Percentiles rank a stretch among this genome's conserved stretches.
Conservation (phyloP, 2,797 vertebrate genomes). For the Pitangus sulphuratus region DNA sequence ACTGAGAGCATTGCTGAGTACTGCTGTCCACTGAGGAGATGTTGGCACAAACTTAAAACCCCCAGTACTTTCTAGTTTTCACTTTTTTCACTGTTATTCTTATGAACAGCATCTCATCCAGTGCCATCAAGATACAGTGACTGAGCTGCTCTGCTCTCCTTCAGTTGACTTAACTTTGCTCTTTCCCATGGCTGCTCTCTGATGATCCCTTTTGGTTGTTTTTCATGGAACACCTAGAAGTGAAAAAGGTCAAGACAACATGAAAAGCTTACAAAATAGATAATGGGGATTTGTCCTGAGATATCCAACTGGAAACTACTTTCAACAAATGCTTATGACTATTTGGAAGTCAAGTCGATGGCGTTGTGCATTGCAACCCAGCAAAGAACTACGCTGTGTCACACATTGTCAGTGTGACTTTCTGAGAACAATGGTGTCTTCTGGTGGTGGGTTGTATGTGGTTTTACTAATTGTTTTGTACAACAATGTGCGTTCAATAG, state of each 20-base stretch:
- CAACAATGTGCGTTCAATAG: neutral
- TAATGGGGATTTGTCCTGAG: neutral
- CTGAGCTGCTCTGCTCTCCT: neutral
- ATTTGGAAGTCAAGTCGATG: neutral
- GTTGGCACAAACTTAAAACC: neutral
- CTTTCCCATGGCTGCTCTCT: neutral
- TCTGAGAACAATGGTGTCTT: neutral
- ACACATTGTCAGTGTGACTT: neutral
- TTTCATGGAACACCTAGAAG: neutral
- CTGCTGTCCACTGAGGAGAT: neutral
- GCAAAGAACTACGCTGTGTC: neutral
- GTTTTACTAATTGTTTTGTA: neutral
- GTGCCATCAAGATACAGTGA: neutral
- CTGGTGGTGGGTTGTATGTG: neutral
- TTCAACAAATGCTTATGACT: neutral
- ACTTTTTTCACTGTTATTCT: neutral
- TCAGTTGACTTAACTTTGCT: neutral
- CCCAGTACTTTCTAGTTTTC: neutral
- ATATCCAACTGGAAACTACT: neutral
- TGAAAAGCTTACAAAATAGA: neutral
- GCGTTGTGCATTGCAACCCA: neutral
- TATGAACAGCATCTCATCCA: neutral
- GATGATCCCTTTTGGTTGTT: neutral
- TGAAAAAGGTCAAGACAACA: neutral
- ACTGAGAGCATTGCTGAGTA: neutral